phyloP scores from a whole-genome alignment of 1,140 invertebrate species.

The Notospermus geniculatus region DNA sequence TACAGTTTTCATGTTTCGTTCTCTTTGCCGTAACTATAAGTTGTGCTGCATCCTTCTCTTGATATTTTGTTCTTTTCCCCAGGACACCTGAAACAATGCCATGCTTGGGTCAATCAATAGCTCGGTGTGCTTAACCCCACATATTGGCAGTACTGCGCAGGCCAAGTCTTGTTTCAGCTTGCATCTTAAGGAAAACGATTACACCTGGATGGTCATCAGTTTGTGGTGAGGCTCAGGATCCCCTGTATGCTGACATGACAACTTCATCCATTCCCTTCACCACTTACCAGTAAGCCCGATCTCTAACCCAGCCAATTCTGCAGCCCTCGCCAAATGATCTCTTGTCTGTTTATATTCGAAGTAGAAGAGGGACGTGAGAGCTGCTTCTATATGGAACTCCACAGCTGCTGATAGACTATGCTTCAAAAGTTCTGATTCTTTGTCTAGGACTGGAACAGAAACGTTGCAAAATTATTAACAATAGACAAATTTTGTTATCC shows the following conservation, averaged over 20 bases:
- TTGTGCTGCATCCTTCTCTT: constrained; percentile 77
- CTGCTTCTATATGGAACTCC: constrained; percentile 72
- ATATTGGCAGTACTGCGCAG: too few relatives aligned
- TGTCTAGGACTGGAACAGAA: constrained; percentile 32
- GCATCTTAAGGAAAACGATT: too few relatives aligned
- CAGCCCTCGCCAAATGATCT: constrained; percentile 66
- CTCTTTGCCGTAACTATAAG: constrained; percentile 68
- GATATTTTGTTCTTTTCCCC: constrained; percentile 86
- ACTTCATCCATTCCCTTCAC: background rate
- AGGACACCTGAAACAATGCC: constrained; percentile 67
- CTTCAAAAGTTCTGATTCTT: constrained; percentile 12
- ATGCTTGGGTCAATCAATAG: too few relatives aligned
- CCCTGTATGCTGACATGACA: background rate
- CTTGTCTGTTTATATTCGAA: constrained; percentile 69
- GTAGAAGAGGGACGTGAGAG: constrained; percentile 72
- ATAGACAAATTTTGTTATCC: too few relatives aligned
- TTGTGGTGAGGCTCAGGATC: constrained; percentile 26
- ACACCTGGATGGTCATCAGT: too few relatives aligned
- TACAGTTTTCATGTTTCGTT: constrained; percentile 9
- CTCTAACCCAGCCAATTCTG: constrained; percentile 64
- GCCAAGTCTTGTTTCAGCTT: too few relatives aligned
- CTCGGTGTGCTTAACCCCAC: too few relatives aligned
- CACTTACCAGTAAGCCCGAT: constrained; percentile 65
- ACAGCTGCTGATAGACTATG: constrained; percentile 42
- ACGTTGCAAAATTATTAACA: background rate